Evolutionary conservation across 2,888 invertebrate genomes (phyloP), one percentile per base, ranked within the genome.

Genomic region (Neoascia interrupta): DNA sequence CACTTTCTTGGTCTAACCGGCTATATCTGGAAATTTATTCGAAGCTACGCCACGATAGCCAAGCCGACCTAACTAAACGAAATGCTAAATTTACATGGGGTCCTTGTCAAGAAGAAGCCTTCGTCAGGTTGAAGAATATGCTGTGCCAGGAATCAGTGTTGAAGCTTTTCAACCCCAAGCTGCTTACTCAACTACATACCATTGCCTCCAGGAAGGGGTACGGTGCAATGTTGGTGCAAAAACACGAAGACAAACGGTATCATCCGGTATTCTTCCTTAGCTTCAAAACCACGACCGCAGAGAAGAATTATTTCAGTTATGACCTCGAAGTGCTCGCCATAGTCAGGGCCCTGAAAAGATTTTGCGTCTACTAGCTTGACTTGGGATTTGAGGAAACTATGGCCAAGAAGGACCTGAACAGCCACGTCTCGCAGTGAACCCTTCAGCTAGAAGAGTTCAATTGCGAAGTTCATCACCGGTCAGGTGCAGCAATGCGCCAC

Each of bases 301-400:
- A 87, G 73, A 21, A 34, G 5, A 83, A 83, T 5, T 87, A 86
- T 58, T 81, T 82, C 11, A 68, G 74, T 16, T n/a, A n/a, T n/a
- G n/a, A n/a, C n/a, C n/a, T n/a, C n/a, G n/a, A n/a, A n/a, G n/a
- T n/a, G n/a, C n/a, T n/a, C n/a, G n/a, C n/a, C n/a, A n/a, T n/a
- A n/a, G n/a, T n/a, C n/a, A n/a, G n/a, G n/a, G n/a, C n/a, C n/a
- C n/a, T n/a, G n/a, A n/a, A n/a, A n/a, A n/a, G n/a, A n/a, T n/a
- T n/a, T n/a, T n/a, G n/a, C n/a, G n/a, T n/a, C n/a, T n/a, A n/a
- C n/a, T n/a, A n/a, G n/a, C n/a, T n/a, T n/a, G n/a, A n/a, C n/a
- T n/a, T n/a, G n/a, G n/a, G n/a, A n/a, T n/a, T n/a, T n/a, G n/a
- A n/a, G n/a, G n/a, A n/a, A n/a, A n/a, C n/a, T n/a, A n/a, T n/a